Evolutionary conservation across 2,888 invertebrate genomes (phyloP), one percentile per base, ranked within the genome.

Genomic region (Dynastes maya): DNA sequence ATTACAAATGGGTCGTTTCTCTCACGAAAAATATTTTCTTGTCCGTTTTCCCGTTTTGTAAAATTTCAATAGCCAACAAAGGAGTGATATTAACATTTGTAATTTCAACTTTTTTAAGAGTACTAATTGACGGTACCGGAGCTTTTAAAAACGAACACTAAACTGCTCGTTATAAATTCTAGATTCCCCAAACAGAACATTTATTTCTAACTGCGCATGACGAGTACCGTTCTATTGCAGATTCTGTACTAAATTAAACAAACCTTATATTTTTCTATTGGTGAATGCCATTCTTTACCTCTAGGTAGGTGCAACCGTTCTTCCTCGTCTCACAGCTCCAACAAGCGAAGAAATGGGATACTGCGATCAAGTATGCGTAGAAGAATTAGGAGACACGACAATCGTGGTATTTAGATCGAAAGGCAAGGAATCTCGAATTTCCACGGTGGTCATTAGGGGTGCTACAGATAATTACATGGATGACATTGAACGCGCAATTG

Each of bases 391-490:
- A 16, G 99, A 98, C 85, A 98, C 98, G 0, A 92, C 95, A 4
- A 94, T 99, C 32, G 96, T 99, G 3, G 93, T 97, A n/a, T 99
- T 99, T 91, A 94, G 94, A 84, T 94, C 97, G 89, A 94, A 94
- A 78, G 94, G 95, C 80, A 90, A 90, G 9, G 97, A 97, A 84
- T 96, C 96, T 2, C 94, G 95, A 72, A 95, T 99, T 80, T 93
- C 98, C 0, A 99, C 99, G 0, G 93, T 99, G 83, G 94, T 99
- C 11, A 92, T 99, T 80, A 93, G 99, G 82, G 99, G 99, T 0
- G 95, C 99, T 0, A 98, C 99, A 3, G 98, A 98, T 83, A 98
- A 98, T 88, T 96, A 96, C 86, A 97, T 99, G 97, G 99, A 99
- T 88, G 99, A 99, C 85, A 95, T 99, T 85, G 99, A 99, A 89